These are phyloP conservation scores for Sepioteuthis lessoniana DNA, from an alignment of 2,888 invertebrate species.

Conservation along the genomic window DNA sequence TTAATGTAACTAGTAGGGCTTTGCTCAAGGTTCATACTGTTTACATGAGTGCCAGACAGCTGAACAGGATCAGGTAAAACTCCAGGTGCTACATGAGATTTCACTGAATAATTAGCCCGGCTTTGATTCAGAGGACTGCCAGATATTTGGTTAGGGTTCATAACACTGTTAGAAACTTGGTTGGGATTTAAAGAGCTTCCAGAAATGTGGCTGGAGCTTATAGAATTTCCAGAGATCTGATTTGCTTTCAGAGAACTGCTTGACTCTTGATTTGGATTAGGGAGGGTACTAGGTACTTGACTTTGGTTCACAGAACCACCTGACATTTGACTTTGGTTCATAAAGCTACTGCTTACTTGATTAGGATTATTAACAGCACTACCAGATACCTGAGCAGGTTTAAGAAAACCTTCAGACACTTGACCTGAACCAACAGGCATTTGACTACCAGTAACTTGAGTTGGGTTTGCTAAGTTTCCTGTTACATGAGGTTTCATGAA, in stretches of 20 bases:
- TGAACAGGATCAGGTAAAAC: not conserved
- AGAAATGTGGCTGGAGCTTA: slow-evolving; percentile 34
- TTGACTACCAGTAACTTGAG: not conserved
- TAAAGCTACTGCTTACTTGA: slow-evolving; percentile 3
- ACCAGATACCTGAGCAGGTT: not conserved
- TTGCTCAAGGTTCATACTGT: slow-evolving; percentile 2
- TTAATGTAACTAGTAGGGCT: not conserved
- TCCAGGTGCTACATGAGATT: not conserved
- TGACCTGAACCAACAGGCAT: not conserved
- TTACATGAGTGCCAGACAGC: not conserved
- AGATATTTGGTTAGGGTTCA: slow-evolving; percentile 37
- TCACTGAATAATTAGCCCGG: not conserved
- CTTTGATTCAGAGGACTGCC: not conserved
- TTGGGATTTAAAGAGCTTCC: not conserved
- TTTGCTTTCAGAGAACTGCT: slow-evolving; percentile 6
- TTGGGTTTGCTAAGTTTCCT: slow-evolving; percentile 23
- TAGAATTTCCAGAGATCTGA: slow-evolving; percentile 39
- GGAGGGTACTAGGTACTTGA: not conserved
- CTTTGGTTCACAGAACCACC: not conserved
- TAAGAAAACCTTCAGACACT: not conserved
- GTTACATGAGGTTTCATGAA: not conserved
- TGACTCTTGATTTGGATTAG: not conserved
- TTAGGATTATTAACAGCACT: slow-evolving; percentile 16
- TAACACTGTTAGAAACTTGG: not conserved
- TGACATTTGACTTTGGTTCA: not conserved